Base-by-base conservation (phyloP, 92 coral and sea anemone genomes). In the Bergia puertoricense region DNA sequence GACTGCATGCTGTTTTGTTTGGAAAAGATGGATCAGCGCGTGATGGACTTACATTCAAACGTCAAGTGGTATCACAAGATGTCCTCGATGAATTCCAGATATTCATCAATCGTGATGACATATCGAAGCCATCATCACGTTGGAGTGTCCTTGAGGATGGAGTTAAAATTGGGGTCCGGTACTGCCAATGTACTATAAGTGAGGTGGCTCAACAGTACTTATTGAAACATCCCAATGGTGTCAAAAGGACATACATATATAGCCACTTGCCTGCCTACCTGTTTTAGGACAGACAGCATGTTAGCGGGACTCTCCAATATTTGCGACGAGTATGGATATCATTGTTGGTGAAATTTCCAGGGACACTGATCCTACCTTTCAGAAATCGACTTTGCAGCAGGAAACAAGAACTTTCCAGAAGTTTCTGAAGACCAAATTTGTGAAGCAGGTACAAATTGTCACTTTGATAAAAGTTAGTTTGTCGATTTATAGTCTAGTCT, bases 1-100 rank as follows among this genome's bases (percentile, higher is more conserved):
- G 86, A 51, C 89, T 92, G 0, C 94, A 92, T 90, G 91, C 89
- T 15, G 39, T 81, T 44, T 72, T 91, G 76, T 91, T 91, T 81
- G 91, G 94, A 37, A 91, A 77, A 81, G 88, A 90, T 39, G 92
- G 92, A 2, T 86, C 73, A 3, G 50, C 90, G 13, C 74, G 74
- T 2, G 65, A 81, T 69, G 85, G 83, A 3, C 82, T 90, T 38
- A 85, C 13, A 30, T 88, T 93, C 77, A 85, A 39, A 8, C 87
- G 89, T 36, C 92, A 88, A 69, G 77, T 82, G n/a, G 93, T 85
- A 2, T 85, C 86, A 4, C 90, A 83, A 7, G 93, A 92, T 15
- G 82, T 90, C 30, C 36, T 92, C 5, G 37, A 85, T 1, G 93
- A 91, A 69, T 80, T 91, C 16, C 14, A 20, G 16, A 77, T 79